Evolutionary conservation across 23 tunicate species (phyloP).

Genomic region (Ciona savignyi): DNA sequence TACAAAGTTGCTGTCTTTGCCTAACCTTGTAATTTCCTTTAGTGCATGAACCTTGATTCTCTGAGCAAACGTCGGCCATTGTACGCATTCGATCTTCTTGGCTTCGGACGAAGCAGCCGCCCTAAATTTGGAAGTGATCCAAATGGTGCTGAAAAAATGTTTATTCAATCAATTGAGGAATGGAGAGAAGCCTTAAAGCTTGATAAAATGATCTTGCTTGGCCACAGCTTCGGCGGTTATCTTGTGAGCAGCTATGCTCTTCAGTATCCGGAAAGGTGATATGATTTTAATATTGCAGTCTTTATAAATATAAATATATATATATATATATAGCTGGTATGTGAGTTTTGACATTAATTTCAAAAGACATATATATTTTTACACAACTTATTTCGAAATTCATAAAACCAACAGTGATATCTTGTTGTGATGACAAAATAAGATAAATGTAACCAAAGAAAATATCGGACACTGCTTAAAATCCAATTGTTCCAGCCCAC

Average conservation of each 20-base stretch:
- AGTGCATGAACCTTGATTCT: constrained; percentile 65
- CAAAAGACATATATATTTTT: too few species aligned
- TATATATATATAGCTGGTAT: too few species aligned
- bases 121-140: constrained; percentile 58
- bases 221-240: constrained; percentile 96
- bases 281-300: background rate
- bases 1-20: too few species aligned
- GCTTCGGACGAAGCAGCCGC: constrained; percentile 84
- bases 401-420: too few species aligned
- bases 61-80: constrained; percentile 55
- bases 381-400: too few species aligned
- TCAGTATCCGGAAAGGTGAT: constrained; percentile 69
- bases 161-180: constrained; percentile 83
- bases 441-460: too few species aligned
- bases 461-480: too few species aligned
- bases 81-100: constrained; percentile 84
- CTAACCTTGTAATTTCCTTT: too few species aligned
- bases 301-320: background rate
- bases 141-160: constrained; percentile 53
- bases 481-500: too few species aligned
- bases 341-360: background rate
- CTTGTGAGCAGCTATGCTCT: constrained; percentile 86
- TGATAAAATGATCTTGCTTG: constrained; percentile 75
- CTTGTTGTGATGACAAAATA: too few species aligned
- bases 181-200: constrained; percentile 56